Conservation (phyloP, 53 echinoderm and acorn worm genomes). For the Temnopleurus reevesii region DNA sequence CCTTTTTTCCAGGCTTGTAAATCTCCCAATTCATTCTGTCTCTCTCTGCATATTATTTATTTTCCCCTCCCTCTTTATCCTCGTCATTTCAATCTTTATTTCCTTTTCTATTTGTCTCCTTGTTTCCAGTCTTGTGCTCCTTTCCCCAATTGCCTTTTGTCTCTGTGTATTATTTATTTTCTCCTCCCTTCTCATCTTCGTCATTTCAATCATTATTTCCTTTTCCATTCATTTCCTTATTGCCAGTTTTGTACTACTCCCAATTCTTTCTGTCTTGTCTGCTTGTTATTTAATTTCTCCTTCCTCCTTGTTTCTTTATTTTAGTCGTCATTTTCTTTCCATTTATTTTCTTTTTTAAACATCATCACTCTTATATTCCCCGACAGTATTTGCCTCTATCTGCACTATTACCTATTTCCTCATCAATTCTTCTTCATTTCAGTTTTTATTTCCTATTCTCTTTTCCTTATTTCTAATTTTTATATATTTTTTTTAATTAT, state of each 20-base stretch:
- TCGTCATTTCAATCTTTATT: background rate
- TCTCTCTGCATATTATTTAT: background rate
- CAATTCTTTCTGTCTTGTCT: background rate
- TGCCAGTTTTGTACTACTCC: background rate
- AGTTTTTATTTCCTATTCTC: background rate
- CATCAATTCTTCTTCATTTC: too few species aligned
- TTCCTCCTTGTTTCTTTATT: background rate
- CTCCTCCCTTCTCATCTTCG: background rate
- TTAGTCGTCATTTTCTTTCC: background rate
- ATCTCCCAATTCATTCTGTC: background rate
- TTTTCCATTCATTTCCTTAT: background rate
- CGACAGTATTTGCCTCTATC: too few species aligned
- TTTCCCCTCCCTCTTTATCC: background rate
- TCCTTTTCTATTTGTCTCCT: background rate
- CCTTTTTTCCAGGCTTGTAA: background rate
- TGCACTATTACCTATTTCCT: too few species aligned
- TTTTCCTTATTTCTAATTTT: background rate
- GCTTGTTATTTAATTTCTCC: background rate
- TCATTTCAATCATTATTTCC: background rate
- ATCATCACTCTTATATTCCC: too few species aligned
- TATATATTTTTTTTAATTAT: background rate
- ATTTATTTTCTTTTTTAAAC: background rate
- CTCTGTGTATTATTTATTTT: background rate
- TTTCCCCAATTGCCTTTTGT: background rate
- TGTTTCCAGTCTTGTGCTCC: background rate